phyloP scores from a whole-genome alignment of 2,797 vertebrate genomes.

The Phrynocephalus guinanensis region DNA sequence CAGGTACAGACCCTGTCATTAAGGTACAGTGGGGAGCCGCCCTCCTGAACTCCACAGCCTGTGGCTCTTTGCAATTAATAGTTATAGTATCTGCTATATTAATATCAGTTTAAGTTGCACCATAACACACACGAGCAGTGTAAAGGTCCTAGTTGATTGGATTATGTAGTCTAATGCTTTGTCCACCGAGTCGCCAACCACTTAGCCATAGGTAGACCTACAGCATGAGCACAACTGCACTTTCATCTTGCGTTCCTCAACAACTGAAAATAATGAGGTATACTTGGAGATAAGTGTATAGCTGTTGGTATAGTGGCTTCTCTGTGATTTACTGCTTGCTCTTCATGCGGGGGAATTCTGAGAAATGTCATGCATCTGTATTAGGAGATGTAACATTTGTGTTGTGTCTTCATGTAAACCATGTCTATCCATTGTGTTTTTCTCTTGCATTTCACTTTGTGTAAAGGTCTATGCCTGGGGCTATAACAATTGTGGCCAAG shows the following conservation, averaged over 20 bases:
- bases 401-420: not conserved
- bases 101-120: not conserved
- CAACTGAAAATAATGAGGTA: no score
- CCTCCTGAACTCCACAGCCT: no score
- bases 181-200: no score
- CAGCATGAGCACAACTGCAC: no score
- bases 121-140: no score
- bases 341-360: not conserved
- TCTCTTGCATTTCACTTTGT: constrained; percentile 6
- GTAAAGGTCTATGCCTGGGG: constrained; percentile 94
- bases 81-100: not conserved
- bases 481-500: constrained; percentile 97
- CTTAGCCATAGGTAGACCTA: no score
- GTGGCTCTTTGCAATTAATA: not conserved
- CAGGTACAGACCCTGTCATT: no score
- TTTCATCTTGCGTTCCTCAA: no score
- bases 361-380: not conserved
- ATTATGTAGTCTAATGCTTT: no score
- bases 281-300: not conserved
- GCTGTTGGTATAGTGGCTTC: not conserved
- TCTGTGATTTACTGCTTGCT: not conserved
- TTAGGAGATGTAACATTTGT: not conserved
- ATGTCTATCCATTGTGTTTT: not conserved
- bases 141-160: no score
- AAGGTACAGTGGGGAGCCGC: no score